Evolutionary conservation across 2,888 invertebrate genomes (phyloP).

Genomic region (Bellardia pandia): DNA sequence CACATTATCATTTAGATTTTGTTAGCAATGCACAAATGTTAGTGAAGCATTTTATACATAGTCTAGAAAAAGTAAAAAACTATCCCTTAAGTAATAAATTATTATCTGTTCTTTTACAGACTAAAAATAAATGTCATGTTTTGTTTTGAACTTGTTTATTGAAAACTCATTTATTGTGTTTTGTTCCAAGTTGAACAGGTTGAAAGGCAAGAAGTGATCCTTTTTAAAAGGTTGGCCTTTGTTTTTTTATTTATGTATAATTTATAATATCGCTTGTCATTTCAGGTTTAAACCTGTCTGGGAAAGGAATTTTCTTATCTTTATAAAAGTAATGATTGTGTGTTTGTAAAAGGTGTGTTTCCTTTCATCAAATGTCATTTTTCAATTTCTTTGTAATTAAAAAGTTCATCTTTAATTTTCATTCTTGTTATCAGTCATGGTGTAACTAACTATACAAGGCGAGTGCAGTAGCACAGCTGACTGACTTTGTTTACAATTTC

Average conservation of each 20-base stretch:
- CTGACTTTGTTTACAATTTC: background rate
- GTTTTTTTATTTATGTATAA: background rate
- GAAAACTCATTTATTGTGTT: conserved; percentile 51
- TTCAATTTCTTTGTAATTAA: background rate
- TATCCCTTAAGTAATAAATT: conserved; percentile 55
- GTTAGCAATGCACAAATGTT: conserved; percentile 13
- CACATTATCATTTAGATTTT: conserved; percentile 40
- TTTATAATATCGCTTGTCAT: conserved; percentile 55
- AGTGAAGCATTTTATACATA: background rate
- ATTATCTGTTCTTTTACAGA: conserved; percentile 40
- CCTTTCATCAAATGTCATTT: background rate
- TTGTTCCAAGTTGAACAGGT: conserved; percentile 33
- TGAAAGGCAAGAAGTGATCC: conserved; percentile 38
- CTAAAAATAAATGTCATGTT: conserved; percentile 31
- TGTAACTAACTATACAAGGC: too few relatives aligned
- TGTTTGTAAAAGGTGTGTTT: conserved; percentile 11
- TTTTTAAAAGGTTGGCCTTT: conserved; percentile 39
- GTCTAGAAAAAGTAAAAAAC: background rate
- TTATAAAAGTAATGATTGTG: conserved; percentile 6
- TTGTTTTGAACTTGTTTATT: conserved; percentile 19
- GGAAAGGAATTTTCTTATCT: conserved; percentile 31
- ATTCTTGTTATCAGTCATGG: background rate
- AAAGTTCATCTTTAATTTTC: background rate
- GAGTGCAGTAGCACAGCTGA: background rate
- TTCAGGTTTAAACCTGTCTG: conserved; percentile 6